Evolutionary conservation across 2,113 vertebrate genomes (phyloP), one percentile per base, ranked within the genome.

Genomic region (Fregata magnificens): DNA sequence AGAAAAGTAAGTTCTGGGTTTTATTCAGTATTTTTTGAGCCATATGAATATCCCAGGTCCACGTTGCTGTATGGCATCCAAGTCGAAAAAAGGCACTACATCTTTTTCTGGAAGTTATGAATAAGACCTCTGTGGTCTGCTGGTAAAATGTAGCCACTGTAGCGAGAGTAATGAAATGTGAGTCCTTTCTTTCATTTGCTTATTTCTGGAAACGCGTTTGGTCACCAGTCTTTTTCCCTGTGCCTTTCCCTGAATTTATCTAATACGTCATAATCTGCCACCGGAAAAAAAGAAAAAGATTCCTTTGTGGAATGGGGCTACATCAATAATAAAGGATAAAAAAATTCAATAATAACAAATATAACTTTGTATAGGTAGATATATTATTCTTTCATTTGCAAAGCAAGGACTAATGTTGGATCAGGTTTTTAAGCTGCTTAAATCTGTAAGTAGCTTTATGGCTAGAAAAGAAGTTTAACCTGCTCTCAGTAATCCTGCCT

Each of bases 401-500:
- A 97, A 97, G 92, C 90, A 90, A 93, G 90, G 91, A 92, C 90
- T 98, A 95, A 97, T 76, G 82, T 81, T 91, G 93, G 96, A 97
- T 98, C 96, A 91, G 59, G 49, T 89, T 96, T 97, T 94, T 91
- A 94, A 92, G 93, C 91, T 91, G 93, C 94, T 97, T 97, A 96
- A 94, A 86, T 83, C 89, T 93, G n/a, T 96, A 97, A 97, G 97
- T 91, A 97, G 88, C 81, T 97, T 96, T 96, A 86, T 90, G 93
- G 83, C 84, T 95, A 95, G 81, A 74, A 97, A 96, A 96, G 94
- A 90, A 96, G 93, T 94, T 92, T 95, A 91, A 94, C 80, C 96
- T 97, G 84, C 29, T 8, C 86, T 90, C 81, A 32, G 82, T 93
- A 97, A 95, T 93, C 95, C 59, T 81, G 73, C 90, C 80, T 90